Evolutionary conservation across 2,797 vertebrate species (phyloP), one percentile per base, ranked within the genome.

Genomic region (Tenualosa ilisha): DNA sequence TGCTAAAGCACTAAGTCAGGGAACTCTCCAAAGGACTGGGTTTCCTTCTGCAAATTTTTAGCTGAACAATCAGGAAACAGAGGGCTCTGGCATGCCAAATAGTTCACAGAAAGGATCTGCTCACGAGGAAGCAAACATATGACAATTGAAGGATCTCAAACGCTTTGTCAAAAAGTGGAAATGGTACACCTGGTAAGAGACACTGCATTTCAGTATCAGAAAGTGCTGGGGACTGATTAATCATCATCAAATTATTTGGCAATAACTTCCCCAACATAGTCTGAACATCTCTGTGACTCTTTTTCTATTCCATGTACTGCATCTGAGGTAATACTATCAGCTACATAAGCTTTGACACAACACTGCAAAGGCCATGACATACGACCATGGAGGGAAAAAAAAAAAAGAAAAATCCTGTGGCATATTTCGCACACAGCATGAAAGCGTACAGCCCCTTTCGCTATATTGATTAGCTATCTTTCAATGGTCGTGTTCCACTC

Each of bases 381-480:
- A 79, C 17, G 72, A 46, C 72, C 72, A 79, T 46, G 15, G 12
- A 72, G 26, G 40, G 13, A 7, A 46, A 9, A 46, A 79, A 46
- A 79, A 22, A 22, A 75, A 79, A 22, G 40, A 79, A 79, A 79
- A 79, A 79, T 43, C 17, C 37, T 22, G 37, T 40, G 72, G 40
- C 6, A 6, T 79, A 46, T 22, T 79, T 79, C 13, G 72, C 46
- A 46, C 40, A 79, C 7, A 7, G 40, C 37, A 7, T 17, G 8
- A 79, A 79, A 46, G 72, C 17, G 72, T 43, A 3, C 72, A 46
- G 72, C 72, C 72, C 40, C 37, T 7, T 46, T 46, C 8, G 37
- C 15, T 46, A 79, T 79, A 79, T 79, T 79, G 72, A 79, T 79
- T 79, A 79, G 72, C 37, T 46, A 79, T 79, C 72, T 79, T 79